These are phyloP conservation scores for Oryzias woworae DNA, from an alignment of 2,113 vertebrate species.

Conservation along the genomic window DNA sequence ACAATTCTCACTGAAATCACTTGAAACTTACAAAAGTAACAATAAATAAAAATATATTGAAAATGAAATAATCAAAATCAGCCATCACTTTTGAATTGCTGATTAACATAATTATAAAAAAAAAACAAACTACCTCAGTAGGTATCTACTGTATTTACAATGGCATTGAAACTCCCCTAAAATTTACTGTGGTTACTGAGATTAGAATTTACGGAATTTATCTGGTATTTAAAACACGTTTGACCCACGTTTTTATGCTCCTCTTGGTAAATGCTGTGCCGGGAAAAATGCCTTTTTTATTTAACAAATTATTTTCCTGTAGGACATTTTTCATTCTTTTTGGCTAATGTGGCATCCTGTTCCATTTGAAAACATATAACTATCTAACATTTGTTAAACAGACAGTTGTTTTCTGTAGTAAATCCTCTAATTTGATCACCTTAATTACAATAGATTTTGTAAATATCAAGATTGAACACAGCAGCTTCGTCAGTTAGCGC, in stretches of 20 bases:
- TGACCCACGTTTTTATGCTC: constrained; percentile 14
- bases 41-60: no score
- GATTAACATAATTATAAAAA: no score
- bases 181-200: no score
- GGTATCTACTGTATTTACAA: no score
- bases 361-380: constrained; percentile 77
- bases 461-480: constrained; percentile 83
- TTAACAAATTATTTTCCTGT: constrained; percentile 69
- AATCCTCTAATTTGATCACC: constrained; percentile 80
- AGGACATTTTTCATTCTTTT: constrained; percentile 73
- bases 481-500: constrained; percentile 78
- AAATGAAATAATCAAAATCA: no score
- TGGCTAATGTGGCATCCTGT: constrained; percentile 75
- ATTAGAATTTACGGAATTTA: no score
- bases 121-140: no score
- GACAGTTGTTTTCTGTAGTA: constrained; percentile 73
- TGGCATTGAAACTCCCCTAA: no score
- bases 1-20: no score
- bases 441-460: constrained; percentile 82
- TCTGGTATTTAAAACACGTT: neutral
- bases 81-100: no score
- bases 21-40: no score
- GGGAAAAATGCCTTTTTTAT: constrained; percentile 59
- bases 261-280: constrained; percentile 20
- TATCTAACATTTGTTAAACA: constrained; percentile 75